Evolutionary conservation across 30 jellyfish, hydroid and myxozoan genomes (phyloP).

Genomic region (Turritopsis rubra): DNA sequence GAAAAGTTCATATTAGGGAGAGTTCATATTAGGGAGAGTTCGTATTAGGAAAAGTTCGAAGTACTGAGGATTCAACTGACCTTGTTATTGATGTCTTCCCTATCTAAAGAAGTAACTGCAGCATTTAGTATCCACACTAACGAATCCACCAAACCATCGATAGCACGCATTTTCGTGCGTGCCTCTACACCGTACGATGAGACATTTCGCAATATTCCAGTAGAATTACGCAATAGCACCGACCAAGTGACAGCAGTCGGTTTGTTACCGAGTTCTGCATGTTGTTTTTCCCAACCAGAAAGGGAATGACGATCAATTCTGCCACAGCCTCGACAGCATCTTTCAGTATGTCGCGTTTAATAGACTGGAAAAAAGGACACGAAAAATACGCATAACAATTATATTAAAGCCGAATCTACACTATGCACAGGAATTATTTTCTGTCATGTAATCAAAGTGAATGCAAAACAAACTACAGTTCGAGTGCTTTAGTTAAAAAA

Average conservation of each 20-base stretch:
- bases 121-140: slow-evolving; percentile 96
- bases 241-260: slow-evolving; percentile 89
- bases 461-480: no score
- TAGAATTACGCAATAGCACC: slow-evolving; percentile 72
- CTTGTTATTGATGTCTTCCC: slow-evolving; percentile 59
- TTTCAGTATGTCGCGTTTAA: slow-evolving; percentile 64
- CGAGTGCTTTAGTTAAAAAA: no score
- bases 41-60: neutral
- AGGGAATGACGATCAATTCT: slow-evolving; percentile 66
- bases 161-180: slow-evolving; percentile 53
- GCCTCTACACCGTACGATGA: slow-evolving; percentile 92
- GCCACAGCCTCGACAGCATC: slow-evolving; percentile 89
- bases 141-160: slow-evolving; percentile 85
- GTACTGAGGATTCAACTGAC: slow-evolving; percentile 17
- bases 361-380: slow-evolving; percentile 26
- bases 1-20: no score
- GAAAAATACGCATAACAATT: neutral
- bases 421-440: no score
- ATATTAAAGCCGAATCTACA: neutral
- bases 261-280: slow-evolving; percentile 53
- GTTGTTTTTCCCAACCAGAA: slow-evolving; percentile 96
- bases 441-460: no score
- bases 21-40: neutral
- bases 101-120: slow-evolving; percentile 50
- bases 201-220: slow-evolving; percentile 86